Base-by-base conservation (phyloP, 2,797 vertebrate genomes). In the Tenualosa thibaudeaui region DNA sequence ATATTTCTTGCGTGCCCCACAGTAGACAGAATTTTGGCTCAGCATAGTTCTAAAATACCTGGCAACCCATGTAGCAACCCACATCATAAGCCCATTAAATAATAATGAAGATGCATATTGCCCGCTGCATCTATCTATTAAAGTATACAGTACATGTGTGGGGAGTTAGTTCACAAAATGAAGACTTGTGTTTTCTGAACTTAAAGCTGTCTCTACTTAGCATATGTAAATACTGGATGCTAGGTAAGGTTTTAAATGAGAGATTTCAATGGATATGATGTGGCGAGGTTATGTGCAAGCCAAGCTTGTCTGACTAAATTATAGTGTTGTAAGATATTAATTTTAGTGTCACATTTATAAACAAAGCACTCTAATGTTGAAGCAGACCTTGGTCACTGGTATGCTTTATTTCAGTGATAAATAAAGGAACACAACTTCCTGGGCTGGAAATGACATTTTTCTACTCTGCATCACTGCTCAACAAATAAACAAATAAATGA, bases 381-480 rank as follows among this genome's bases (percentile, higher is more conserved):
- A 88, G 81, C 91, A 91, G 89, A 89, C 90, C 83, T 87, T 83
- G 88, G 83, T 94, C 90, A 91, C 90, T 91, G 91, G 93, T 89
- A 88, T 90, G 90, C 92, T 92, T 92, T 93, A 93, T 94, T 92
- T 94, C 85, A 91, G 89, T 90, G 90, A 93, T 90, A 89, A 89
- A n/a, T 50, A 82, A 56, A 82, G 26, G 19, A 58, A 82, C 37
- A 54, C 40, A 58, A 60, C 12, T 7, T 82, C 81, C 50, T 17
- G 31, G n/a, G 56, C 51, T 82, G 81, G 81, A 51, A 26, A 17
- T 56, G 81, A 40, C 17, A 56, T 58, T 82, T 82, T 82, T 82
- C 81, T 78, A 78, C 71, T 78, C 71, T 78, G 71, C 22, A 78
- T 78, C 71, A 78, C 37, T 43, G 71, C 71, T 78, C 71, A 78